phyloP scores from a whole-genome alignment of 2,113 vertebrate genomes.

The Chelonoidis abingdonii region DNA sequence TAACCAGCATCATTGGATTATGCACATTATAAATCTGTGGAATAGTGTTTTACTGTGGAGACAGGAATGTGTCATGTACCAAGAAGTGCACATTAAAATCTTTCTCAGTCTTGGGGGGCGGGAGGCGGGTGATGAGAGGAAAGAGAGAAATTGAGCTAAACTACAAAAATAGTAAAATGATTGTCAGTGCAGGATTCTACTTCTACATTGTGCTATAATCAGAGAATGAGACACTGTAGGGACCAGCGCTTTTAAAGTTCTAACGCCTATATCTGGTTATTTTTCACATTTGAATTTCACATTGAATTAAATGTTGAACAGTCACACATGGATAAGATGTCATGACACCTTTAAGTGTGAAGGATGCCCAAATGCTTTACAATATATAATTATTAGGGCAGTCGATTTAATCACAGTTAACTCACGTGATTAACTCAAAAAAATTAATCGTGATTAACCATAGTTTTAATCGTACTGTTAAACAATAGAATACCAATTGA shows the following conservation, averaged over 20 bases:
- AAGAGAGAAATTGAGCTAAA: conserved; percentile 68
- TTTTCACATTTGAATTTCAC: background rate
- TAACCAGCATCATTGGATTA: background rate
- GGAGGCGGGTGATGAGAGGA: background rate
- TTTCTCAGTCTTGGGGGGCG: conserved; percentile 49
- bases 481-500: too few species aligned
- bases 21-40: background rate
- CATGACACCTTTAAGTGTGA: conserved; percentile 1
- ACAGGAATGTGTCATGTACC: conserved; percentile 43
- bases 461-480: too few species aligned
- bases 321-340: background rate
- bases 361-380: background rate
- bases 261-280: background rate
- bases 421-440: too few species aligned
- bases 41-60: background rate
- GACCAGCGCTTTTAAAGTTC: background rate
- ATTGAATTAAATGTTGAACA: conserved; percentile 8
- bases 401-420: too few species aligned
- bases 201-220: background rate
- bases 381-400: background rate
- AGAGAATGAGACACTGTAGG: background rate
- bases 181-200: conserved; percentile 29
- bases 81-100: conserved; percentile 71
- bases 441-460: too few species aligned
- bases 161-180: conserved; percentile 65